Evolutionary conservation across 2,888 invertebrate species (phyloP), one percentile per base, ranked within the genome.

Genomic region (Chloromyia formosa): DNA sequence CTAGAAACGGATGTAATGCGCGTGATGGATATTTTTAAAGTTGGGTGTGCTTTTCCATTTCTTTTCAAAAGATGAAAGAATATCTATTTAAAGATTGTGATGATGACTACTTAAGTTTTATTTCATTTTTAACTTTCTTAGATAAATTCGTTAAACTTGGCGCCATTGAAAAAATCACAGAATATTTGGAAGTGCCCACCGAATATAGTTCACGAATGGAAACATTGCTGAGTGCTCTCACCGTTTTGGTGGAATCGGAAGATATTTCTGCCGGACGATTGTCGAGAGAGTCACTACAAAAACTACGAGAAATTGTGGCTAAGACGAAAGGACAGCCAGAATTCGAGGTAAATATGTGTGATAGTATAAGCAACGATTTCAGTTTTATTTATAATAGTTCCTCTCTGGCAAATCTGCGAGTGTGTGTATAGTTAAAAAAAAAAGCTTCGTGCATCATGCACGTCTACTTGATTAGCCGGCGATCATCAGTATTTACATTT

Each of bases 131-230:
- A 54, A n/a, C 14, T 74, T 45, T 73, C 75, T 22, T n/a, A 80
- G 80, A 81, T 61, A 78, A 80, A 75, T 78, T 81, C 49, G 75
- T 80, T 16, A 78, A 79, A 27, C 71, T 79, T 2, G 78, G 78
- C 1, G 79, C 78, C 1, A 74, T 81, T 9, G 72, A 76, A 1
- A 77, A 60, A 14, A 75, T 82, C 1, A 60, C 77, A 0, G 73
- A 73, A n/a, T 75, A 73, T 53, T 49, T 82, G 9, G 73, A 75
- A 49, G 74, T 75, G 16, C 42, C 56, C 1, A 20, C 64, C 23
- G 79, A 77, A 0, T 82, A 79, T 76, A 78, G 79, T 71, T 23
- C 74, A 0, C 78, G 78, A 49, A 62, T 78, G 3, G 82, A 82
- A 74, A 78, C 78, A 18, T 54, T 79, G 5, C 74, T 82, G n/a